Conservation (phyloP, 2,797 vertebrate species). For the Myripristis jacobus region DNA sequence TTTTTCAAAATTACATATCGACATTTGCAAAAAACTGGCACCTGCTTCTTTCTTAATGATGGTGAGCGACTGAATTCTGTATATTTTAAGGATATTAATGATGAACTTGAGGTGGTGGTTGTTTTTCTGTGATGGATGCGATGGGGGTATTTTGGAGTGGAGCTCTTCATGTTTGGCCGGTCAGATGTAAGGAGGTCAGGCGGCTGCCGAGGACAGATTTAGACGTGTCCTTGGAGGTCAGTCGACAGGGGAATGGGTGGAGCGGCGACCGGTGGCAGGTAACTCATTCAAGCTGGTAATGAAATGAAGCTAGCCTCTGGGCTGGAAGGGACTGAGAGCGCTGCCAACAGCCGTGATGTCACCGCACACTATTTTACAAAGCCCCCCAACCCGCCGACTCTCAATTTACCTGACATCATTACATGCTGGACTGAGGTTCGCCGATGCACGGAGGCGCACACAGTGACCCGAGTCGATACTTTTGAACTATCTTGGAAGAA, state of each 20-base stretch:
- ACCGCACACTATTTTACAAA: not conserved
- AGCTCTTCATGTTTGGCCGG: not conserved
- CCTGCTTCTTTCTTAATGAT: not conserved
- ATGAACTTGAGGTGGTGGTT: not conserved
- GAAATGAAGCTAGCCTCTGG: slow-evolving; percentile 52
- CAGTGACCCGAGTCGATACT: no score
- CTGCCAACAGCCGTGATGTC: slow-evolving; percentile 31
- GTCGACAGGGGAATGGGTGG: slow-evolving; percentile 7
- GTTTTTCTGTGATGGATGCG: not conserved
- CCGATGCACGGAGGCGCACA: no score
- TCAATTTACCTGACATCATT: not conserved
- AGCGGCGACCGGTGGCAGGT: slow-evolving; percentile 35
- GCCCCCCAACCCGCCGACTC: not conserved
- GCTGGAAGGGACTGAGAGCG: slow-evolving; percentile 20
- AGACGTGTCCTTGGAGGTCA: slow-evolving; percentile 16
- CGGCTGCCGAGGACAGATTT: slow-evolving; percentile 8
- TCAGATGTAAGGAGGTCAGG: slow-evolving; percentile 15
- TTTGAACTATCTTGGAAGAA: no score
- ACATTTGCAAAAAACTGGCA: not conserved
- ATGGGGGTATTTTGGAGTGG: not conserved
- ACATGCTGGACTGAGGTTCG: not conserved
- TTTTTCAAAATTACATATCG: not conserved
- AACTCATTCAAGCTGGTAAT: slow-evolving; percentile 56
- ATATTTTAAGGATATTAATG: not conserved
- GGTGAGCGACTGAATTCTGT: no score